Conservation (phyloP, 2,888 invertebrate genomes). For the Ophioninae sp. region DNA sequence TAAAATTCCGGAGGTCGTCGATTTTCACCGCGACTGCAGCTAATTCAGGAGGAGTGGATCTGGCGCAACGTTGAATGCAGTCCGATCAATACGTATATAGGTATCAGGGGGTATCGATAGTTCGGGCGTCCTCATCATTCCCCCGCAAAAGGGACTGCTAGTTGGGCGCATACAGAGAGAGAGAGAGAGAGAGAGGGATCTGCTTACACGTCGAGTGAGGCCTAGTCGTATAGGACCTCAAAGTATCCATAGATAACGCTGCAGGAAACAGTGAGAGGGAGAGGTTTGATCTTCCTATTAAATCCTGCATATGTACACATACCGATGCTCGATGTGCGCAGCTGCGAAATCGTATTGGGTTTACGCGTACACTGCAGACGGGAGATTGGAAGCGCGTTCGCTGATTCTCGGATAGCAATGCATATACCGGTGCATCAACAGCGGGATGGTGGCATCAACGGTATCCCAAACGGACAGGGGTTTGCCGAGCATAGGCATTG, state of each 20-base stretch:
- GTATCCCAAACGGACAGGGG: conserved; percentile 32
- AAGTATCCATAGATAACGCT: conserved; percentile 64
- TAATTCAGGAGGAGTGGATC: not conserved
- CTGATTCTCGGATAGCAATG: conserved; percentile 55
- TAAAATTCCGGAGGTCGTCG: not conserved
- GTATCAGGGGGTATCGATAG: conserved; percentile 34
- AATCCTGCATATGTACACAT: conserved; percentile 55
- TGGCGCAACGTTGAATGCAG: not conserved
- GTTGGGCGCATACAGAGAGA: not conserved
- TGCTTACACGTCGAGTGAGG: not conserved
- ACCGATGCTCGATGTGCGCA: not conserved
- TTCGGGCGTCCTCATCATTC: conserved; percentile 37
- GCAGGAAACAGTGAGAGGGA: conserved; percentile 60
- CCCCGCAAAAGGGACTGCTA: conserved; percentile 33
- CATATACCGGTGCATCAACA: conserved; percentile 58
- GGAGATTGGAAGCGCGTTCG: conserved; percentile 46
- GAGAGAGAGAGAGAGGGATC: not conserved
- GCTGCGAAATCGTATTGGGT: no score
- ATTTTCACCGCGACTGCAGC: not conserved
- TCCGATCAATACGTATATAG: not conserved
- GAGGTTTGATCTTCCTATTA: conserved; percentile 69
- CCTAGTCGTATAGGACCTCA: conserved; percentile 45
- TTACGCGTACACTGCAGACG: conserved; percentile 2
- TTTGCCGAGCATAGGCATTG: conserved; percentile 38
- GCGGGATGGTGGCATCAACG: conserved; percentile 54